phyloP scores from a whole-genome alignment of 2,888 invertebrate genomes.

The Clusia tigrina region DNA sequence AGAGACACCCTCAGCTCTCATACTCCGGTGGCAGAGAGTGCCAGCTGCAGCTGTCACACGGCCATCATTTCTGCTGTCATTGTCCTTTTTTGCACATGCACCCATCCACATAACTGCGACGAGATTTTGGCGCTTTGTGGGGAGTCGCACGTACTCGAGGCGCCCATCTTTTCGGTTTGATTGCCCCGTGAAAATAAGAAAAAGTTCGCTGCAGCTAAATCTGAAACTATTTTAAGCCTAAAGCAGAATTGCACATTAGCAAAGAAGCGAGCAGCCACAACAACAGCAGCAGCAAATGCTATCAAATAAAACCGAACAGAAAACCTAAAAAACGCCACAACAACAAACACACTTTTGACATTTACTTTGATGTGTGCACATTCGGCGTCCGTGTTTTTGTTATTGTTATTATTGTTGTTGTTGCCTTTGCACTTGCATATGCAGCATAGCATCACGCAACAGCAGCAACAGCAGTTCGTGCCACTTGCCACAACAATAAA shows the following conservation, averaged over 20 bases:
- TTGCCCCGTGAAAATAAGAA: constrained; percentile 4
- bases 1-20: constrained; percentile 37
- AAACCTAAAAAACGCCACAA: background rate
- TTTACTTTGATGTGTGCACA: background rate
- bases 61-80: constrained; percentile 34
- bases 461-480: background rate
- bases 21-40: constrained; percentile 35
- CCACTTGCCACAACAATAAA: no score
- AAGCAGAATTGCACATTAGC: background rate
- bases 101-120: background rate
- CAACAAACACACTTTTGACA: background rate
- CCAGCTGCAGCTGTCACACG: constrained; percentile 26
- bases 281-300: constrained; percentile 3
- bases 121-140: no score
- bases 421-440: background rate
- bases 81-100: constrained; percentile 32
- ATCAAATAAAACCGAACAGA: background rate
- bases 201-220: constrained; percentile 20
- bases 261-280: background rate
- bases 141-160: background rate
- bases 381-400: background rate
- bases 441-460: background rate
- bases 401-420: background rate
- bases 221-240: constrained; percentile 32
- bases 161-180: background rate